A percentile compares a stretch with the other conserved stretches of the same genome.
Evolutionary conservation across 2,888 invertebrate genomes (phyloP).

Genomic region (Patella pellucida): DNA sequence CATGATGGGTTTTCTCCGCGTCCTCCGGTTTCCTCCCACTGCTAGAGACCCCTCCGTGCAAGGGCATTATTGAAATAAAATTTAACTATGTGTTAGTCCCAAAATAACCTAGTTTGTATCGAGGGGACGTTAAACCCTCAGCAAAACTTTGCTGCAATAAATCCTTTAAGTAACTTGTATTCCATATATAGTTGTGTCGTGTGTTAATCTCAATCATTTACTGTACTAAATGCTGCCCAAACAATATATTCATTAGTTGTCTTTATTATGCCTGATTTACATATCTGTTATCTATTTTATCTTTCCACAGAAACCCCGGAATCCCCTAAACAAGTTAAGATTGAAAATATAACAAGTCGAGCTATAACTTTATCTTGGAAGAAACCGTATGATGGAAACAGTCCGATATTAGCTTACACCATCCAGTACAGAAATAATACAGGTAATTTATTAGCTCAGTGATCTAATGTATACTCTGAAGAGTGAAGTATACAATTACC

Average conservation of each 20-base stretch:
- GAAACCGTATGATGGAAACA: constrained; percentile 81
- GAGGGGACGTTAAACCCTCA: too few species aligned
- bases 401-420: constrained; percentile 88
- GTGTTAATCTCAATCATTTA: neutral
- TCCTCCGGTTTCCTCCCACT: too few species aligned
- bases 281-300: neutral
- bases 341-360: constrained; percentile 87
- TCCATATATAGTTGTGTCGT: too few species aligned
- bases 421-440: constrained; percentile 89
- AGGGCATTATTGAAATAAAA: too few species aligned
- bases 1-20: too few species aligned
- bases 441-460: constrained; percentile 43
- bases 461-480: too few species aligned
- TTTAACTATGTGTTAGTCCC: too few species aligned
- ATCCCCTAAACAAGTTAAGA: constrained; percentile 87
- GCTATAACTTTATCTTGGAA: constrained; percentile 90
- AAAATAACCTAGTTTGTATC: too few species aligned
- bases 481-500: too few species aligned
- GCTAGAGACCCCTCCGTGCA: too few species aligned
- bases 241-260: neutral
- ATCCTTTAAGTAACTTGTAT: too few species aligned
- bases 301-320: constrained; percentile 83
- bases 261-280: neutral
- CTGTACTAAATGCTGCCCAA: neutral
- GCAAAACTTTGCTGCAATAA: too few species aligned